Evolutionary conservation across 2,113 vertebrate genomes (phyloP).

Genomic region (Scatophagus argus): DNA sequence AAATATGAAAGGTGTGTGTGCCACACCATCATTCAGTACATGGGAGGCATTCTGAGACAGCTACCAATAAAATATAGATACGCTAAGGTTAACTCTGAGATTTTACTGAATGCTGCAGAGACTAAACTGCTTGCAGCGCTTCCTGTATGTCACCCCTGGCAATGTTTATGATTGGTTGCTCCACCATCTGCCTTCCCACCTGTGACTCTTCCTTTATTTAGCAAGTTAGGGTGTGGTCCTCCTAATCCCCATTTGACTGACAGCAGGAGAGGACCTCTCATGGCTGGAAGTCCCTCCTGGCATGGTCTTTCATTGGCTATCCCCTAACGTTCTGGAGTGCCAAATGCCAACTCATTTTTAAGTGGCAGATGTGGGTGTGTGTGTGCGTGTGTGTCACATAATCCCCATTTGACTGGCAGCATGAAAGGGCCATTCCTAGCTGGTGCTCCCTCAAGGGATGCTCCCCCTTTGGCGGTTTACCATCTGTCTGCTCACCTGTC

Average conservation of each 20-base stretch:
- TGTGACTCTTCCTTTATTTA: conserved; percentile 75
- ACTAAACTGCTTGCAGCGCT: conserved; percentile 51
- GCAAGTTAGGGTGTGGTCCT: conserved; percentile 73
- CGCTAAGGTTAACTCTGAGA: conserved; percentile 18
- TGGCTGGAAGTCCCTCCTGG: conserved; percentile 76
- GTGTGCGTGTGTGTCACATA: conserved; percentile 45
- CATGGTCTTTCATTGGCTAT: conserved; percentile 71
- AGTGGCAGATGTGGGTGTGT: conserved; percentile 68
- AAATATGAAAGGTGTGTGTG: not conserved
- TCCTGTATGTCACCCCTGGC: conserved; percentile 80
- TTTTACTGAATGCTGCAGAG: conserved; percentile 26
- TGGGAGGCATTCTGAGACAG: not conserved
- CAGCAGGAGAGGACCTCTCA: conserved; percentile 80
- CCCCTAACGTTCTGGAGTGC: conserved; percentile 49
- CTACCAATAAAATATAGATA: not conserved
- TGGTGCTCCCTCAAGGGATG: conserved; percentile 65
- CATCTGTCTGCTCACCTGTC: conserved; percentile 79
- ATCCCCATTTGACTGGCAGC: conserved; percentile 81
- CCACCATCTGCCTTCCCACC: conserved; percentile 76
- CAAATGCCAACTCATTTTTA: conserved; percentile 68
- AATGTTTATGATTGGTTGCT: conserved; percentile 71
- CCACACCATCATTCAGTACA: not conserved
- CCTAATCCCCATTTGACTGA: conserved; percentile 84
- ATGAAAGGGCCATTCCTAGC: conserved; percentile 72
- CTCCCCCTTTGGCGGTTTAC: conserved; percentile 66